phyloP scores from a whole-genome alignment of 1,140 invertebrate species.

The Neoseiulus cucumeris region DNA sequence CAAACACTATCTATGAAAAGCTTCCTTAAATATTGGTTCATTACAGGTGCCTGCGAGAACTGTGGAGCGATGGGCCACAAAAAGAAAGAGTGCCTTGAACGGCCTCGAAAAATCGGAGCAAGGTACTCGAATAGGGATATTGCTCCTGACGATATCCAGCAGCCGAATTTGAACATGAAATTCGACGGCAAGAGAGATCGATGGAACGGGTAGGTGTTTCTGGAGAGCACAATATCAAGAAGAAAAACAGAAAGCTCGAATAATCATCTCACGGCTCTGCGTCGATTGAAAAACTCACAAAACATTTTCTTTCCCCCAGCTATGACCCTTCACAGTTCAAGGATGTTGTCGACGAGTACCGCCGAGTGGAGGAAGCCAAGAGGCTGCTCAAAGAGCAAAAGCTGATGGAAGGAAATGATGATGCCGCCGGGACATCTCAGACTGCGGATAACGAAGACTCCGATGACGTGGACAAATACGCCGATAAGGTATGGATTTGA shows the following conservation, averaged over 20 bases:
- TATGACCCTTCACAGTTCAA: slow-evolving; percentile 62
- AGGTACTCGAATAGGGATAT: slow-evolving; percentile 56
- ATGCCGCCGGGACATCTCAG: not conserved
- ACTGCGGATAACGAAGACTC: slow-evolving; percentile 39
- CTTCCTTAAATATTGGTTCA: not conserved
- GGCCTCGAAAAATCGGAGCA: slow-evolving; percentile 74
- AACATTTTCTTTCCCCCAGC: not conserved
- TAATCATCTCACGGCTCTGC: no score
- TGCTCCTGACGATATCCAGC: slow-evolving; percentile 68
- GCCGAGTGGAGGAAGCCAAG: slow-evolving; percentile 54
- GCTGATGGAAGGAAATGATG: slow-evolving; percentile 35
- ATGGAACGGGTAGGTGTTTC: slow-evolving; percentile 74
- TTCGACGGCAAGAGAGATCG: slow-evolving; percentile 88
- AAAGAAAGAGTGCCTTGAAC: slow-evolving; percentile 87
- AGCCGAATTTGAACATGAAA: slow-evolving; percentile 55
- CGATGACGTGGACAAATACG: slow-evolving; percentile 86
- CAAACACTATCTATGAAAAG: not conserved
- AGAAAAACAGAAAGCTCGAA: no score
- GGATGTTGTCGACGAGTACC: slow-evolving; percentile 69
- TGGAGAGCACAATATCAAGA: no score
- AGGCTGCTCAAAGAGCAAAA: slow-evolving; percentile 64
- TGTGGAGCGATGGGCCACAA: slow-evolving; percentile 94
- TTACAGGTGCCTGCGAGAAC: slow-evolving; percentile 73
- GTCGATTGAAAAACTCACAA: no score
- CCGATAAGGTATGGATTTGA: slow-evolving; percentile 47